Percentiles rank a stretch among this genome's conserved stretches.
Evolutionary conservation across 2,113 vertebrate species (phyloP).

Genomic region (Rhabdomys dilectus): DNA sequence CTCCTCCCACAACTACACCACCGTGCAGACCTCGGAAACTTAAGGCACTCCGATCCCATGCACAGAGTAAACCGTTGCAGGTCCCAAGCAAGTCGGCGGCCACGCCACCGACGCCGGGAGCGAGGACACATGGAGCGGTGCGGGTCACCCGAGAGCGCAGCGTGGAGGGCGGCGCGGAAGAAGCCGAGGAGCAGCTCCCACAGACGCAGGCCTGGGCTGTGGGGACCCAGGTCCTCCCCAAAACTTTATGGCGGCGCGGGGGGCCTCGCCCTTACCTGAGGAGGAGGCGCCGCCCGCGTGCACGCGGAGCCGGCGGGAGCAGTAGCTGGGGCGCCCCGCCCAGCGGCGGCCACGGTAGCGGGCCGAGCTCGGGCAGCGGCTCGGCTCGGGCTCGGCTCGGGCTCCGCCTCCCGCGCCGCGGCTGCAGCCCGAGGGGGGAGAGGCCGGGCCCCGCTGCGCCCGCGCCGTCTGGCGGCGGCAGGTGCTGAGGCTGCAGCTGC

Average conservation of each 20-base stretch:
- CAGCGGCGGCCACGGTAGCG: slow-evolving; percentile 23
- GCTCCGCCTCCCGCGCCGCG: slow-evolving; percentile 61
- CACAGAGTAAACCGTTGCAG: slow-evolving; percentile 22
- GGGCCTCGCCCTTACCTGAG: slow-evolving; percentile 79
- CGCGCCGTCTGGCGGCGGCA: slow-evolving; percentile 68
- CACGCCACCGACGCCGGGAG: not conserved
- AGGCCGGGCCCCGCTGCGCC: slow-evolving; percentile 47
- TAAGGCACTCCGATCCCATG: slow-evolving; percentile 37
- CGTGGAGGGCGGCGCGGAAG: slow-evolving; percentile 53
- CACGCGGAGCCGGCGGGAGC: slow-evolving; percentile 51
- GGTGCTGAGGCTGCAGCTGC: slow-evolving; percentile 77
- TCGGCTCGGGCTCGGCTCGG: slow-evolving; percentile 42
- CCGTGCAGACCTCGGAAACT: slow-evolving; percentile 67
- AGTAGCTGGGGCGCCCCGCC: slow-evolving; percentile 59
- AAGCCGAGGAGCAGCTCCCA: slow-evolving; percentile 19
- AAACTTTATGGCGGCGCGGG: slow-evolving; percentile 71
- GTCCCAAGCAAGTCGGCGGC: slow-evolving; percentile 4
- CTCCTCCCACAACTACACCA: slow-evolving; percentile 50
- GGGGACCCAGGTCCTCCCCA: not conserved
- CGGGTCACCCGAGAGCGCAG: slow-evolving; percentile 45
- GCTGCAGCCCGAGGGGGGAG: slow-evolving; percentile 56
- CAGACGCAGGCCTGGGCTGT: slow-evolving; percentile 66
- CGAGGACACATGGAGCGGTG: not conserved
- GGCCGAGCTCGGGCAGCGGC: slow-evolving; percentile 54
- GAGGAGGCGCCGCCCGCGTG: slow-evolving; percentile 65